Conservation (phyloP, 1,140 invertebrate genomes). For the Doryteuthis pealeii region DNA sequence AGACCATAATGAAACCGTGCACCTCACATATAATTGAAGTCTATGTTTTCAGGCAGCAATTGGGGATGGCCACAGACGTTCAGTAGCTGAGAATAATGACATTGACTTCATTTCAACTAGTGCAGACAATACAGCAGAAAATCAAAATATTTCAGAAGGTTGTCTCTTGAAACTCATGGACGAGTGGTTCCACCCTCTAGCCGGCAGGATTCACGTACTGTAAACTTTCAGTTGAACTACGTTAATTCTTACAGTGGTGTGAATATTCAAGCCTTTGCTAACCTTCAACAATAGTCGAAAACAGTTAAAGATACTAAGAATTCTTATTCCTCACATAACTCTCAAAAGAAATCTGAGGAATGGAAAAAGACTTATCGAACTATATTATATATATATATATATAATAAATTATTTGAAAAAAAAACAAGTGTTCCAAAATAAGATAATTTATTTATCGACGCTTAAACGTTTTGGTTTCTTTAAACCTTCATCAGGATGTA, state of each 20-base stretch:
- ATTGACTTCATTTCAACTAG: conserved; percentile 10
- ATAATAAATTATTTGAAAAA: too few species aligned
- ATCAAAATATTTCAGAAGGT: conserved; percentile 2
- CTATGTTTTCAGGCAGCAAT: conserved; percentile 25
- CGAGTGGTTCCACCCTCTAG: background rate
- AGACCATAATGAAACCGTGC: background rate
- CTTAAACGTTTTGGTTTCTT: too few species aligned
- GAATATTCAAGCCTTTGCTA: background rate
- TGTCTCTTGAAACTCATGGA: background rate
- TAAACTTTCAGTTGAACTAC: background rate
- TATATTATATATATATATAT: too few species aligned
- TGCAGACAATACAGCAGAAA: background rate
- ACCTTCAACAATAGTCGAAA: background rate
- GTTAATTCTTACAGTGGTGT: background rate
- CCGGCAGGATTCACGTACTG: background rate
- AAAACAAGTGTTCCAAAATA: too few species aligned
- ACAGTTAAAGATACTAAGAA: background rate
- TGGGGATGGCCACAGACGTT: conserved; percentile 18
- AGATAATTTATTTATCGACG: too few species aligned
- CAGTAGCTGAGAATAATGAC: background rate
- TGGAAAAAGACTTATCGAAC: background rate
- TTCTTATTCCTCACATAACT: background rate
- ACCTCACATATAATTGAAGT: conserved; percentile 18
- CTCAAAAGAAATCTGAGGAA: background rate
- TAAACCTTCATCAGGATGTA: too few species aligned